These are phyloP conservation scores for Lepidocolaptes lacrymiger DNA, from an alignment of 2,797 vertebrate genomes.

Conservation along the genomic window DNA sequence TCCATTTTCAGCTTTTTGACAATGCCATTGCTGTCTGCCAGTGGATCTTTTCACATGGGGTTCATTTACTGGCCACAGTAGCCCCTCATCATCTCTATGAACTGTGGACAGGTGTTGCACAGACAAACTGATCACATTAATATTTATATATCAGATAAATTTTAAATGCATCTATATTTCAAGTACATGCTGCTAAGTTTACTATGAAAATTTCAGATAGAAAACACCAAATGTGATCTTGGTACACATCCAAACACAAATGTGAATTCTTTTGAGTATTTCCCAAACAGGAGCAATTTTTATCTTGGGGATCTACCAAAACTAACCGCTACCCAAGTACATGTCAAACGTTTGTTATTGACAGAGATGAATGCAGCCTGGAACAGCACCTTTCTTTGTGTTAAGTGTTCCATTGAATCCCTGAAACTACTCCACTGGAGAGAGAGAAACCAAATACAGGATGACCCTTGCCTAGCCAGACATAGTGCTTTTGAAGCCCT, in stretches of 20 bases:
- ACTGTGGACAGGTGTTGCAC: neutral
- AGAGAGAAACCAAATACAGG: constrained; percentile 34
- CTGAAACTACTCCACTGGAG: constrained; percentile 1
- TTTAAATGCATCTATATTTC: neutral
- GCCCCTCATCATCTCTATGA: neutral
- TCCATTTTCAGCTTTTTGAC: neutral
- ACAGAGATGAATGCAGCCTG: neutral
- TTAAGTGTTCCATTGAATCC: neutral
- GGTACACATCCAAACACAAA: constrained; percentile 55
- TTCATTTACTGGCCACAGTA: neutral
- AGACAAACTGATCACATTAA: neutral
- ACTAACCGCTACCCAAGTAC: neutral
- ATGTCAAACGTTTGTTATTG: neutral
- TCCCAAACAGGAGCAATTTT: constrained; percentile 30
- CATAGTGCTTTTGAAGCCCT: constrained; percentile 2
- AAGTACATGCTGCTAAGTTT: constrained; percentile 32
- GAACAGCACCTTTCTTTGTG: constrained; percentile 14
- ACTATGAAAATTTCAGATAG: constrained; percentile 43
- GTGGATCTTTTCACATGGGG: neutral
- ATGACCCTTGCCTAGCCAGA: constrained; percentile 11
- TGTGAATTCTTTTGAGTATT: constrained; percentile 46
- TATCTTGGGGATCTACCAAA: neutral
- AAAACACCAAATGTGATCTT: constrained; percentile 64
- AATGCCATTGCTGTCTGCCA: neutral
- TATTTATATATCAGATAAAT: neutral